These are phyloP conservation scores for Antheraea pernyi DNA, from an alignment of 1,140 invertebrate genomes.

Conservation along the genomic window DNA sequence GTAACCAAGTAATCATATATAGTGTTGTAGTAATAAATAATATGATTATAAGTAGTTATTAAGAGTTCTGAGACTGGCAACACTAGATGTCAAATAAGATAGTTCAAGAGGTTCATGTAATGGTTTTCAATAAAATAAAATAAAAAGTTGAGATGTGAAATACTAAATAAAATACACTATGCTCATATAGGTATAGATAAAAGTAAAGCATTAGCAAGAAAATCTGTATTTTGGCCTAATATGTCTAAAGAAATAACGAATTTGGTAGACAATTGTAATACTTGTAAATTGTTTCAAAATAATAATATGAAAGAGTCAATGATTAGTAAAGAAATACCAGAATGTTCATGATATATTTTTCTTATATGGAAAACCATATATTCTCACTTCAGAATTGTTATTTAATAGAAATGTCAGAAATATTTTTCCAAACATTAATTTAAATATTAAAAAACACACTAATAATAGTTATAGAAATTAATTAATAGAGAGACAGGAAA, in stretches of 20 bases:
- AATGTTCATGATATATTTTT: constrained; percentile 5
- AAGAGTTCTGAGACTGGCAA: no score
- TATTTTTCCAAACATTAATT: background rate
- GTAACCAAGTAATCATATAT: no score
- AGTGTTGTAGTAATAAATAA: no score
- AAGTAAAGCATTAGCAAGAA: constrained; percentile 4
- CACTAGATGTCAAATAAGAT: no score
- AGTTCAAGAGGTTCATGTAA: no score
- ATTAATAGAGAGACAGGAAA: background rate
- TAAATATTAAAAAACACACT: no score
- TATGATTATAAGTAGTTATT: no score
- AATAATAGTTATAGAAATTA: background rate
- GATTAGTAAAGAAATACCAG: constrained; percentile 3
- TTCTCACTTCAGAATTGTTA: background rate
- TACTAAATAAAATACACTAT: constrained; percentile 8
- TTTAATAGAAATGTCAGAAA: constrained; percentile 7
- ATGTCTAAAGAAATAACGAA: constrained; percentile 7
- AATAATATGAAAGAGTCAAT: background rate
- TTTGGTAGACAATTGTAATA: constrained; percentile 6
- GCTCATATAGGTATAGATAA: constrained; percentile 2
- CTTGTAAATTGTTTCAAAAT: constrained; percentile 5
- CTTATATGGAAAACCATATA: background rate
- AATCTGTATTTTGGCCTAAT: constrained; percentile 9
- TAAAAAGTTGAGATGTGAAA: background rate
- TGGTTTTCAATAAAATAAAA: no score